Evolutionary conservation across 2,888 invertebrate genomes (phyloP).

Genomic region (Apocheima hispidaria): DNA sequence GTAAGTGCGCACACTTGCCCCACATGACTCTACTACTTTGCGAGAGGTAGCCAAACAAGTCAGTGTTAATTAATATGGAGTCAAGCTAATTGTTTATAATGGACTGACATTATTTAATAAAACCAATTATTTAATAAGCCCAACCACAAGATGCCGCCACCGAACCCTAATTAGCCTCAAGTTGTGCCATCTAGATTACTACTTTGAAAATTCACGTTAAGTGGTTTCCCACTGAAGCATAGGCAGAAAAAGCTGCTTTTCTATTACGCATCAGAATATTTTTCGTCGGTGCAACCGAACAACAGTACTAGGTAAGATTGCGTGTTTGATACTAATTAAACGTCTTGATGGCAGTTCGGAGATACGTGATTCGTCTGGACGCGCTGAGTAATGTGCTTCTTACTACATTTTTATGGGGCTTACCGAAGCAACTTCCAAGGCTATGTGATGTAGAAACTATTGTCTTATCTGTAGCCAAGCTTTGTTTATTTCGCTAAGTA

Average conservation of each 20-base stretch:
- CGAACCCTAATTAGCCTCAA: too few species aligned
- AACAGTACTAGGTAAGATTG: constrained; percentile 75
- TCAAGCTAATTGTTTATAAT: too few species aligned
- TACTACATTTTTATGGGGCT: constrained; percentile 57
- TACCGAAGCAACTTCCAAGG: constrained; percentile 46
- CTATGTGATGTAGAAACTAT: constrained; percentile 31
- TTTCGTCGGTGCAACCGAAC: constrained; percentile 38
- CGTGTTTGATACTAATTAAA: constrained; percentile 82
- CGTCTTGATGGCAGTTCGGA: constrained; percentile 63
- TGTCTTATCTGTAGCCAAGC: constrained; percentile 8
- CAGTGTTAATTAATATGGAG: too few species aligned
- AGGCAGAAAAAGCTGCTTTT: neutral
- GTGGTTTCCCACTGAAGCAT: constrained; percentile 13
- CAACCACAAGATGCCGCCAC: too few species aligned
- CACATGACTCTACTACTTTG: too few species aligned
- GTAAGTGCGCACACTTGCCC: too few species aligned
- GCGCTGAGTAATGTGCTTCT: constrained; percentile 66
- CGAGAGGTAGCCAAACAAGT: too few species aligned
- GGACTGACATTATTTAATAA: too few species aligned
- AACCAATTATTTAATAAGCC: too few species aligned
- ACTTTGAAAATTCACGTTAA: neutral
- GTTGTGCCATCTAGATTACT: neutral
- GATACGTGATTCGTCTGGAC: constrained; percentile 73
- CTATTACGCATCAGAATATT: neutral
- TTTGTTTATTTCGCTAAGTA: constrained; percentile 21